phyloP scores from a whole-genome alignment of 92 coral and sea anemone species.

The Isaurus tuberculatus region DNA sequence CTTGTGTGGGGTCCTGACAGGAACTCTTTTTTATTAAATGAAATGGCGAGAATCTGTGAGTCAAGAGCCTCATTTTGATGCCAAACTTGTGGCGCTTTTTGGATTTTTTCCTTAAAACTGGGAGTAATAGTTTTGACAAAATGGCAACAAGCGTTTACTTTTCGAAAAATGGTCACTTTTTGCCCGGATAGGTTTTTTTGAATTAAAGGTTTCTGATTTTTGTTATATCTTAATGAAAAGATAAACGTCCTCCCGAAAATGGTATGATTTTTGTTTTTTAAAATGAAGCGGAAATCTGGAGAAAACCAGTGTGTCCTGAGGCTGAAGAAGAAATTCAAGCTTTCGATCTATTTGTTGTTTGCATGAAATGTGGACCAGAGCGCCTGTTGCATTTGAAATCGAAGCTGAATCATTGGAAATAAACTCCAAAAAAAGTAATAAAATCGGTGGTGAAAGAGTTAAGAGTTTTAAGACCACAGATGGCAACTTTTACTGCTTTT shows the following conservation, averaged over 20 bases:
- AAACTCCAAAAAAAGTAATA: neutral
- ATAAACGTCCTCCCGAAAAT: neutral
- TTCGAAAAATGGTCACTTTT: neutral
- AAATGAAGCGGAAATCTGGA: neutral
- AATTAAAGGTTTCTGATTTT: neutral
- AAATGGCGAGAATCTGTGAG: neutral
- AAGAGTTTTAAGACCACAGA: neutral
- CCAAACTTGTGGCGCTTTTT: too few species aligned
- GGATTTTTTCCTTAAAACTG: too few species aligned
- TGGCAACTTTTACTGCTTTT: neutral
- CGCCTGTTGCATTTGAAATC: neutral
- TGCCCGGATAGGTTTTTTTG: neutral
- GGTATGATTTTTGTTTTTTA: neutral
- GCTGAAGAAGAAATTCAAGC: neutral
- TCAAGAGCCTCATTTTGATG: neutral
- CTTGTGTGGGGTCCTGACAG: neutral
- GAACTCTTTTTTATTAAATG: neutral
- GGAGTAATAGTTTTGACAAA: neutral
- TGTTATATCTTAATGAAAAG: conserved; percentile 4
- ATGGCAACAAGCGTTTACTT: neutral
- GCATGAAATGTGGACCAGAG: neutral
- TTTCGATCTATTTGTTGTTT: neutral
- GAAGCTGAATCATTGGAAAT: neutral
- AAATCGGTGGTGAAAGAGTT: neutral
- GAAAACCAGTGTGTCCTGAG: conserved; percentile 1